Conservation (phyloP, 2,113 vertebrate genomes). For the Eurypyga helias region DNA sequence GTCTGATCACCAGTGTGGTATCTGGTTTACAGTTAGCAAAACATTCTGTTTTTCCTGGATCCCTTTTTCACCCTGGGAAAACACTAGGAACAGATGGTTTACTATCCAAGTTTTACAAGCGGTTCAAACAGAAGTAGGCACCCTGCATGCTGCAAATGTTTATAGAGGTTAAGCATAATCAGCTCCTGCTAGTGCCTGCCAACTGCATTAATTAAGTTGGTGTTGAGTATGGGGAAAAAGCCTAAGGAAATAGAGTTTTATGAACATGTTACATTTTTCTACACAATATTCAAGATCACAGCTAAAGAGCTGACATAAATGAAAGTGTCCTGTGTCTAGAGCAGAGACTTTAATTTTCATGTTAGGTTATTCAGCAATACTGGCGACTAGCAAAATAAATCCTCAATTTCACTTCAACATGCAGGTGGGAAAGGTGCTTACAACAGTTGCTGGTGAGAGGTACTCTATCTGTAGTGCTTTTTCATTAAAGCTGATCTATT, state of each 20-base stretch:
- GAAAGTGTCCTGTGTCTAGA: background rate
- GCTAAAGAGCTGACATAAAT: background rate
- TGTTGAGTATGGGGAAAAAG: background rate
- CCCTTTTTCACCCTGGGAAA: slow-evolving; percentile 33
- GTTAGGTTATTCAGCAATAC: background rate
- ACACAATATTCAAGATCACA: background rate
- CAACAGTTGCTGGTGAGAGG: background rate
- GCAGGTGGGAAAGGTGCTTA: background rate
- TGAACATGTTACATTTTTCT: background rate
- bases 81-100: slow-evolving; percentile 48
- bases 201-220: background rate
- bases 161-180: background rate
- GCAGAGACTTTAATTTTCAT: background rate
- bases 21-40: slow-evolving; percentile 36
- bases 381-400: background rate
- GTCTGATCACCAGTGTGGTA: background rate
- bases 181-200: background rate
- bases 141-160: background rate
- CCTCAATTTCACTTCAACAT: background rate
- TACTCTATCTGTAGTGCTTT: background rate
- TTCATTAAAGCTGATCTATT: background rate
- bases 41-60: slow-evolving; percentile 32
- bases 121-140: background rate
- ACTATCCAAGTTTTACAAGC: slow-evolving; percentile 1
- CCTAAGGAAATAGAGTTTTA: background rate